A percentile compares a stretch with the other conserved stretches of the same genome.
Conservation (phyloP, 1,140 invertebrate species). For the Brachionus rotundiformis region DNA sequence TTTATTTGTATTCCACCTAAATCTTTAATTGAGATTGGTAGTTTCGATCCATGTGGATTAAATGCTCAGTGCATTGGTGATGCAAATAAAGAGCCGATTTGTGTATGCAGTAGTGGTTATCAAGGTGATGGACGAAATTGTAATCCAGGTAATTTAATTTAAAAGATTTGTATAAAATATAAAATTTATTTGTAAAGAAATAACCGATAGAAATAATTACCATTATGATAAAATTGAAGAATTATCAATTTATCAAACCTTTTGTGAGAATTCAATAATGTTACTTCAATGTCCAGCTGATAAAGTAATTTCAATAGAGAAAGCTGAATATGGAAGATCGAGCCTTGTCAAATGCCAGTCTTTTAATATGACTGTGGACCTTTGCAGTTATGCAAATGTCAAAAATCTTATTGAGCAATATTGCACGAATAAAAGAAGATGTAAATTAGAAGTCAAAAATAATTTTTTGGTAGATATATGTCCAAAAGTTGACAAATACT, state of each 20-base stretch:
- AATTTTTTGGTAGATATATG: not conserved
- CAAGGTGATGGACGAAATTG: conserved; percentile 27
- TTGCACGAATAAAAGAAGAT: conserved; percentile 10
- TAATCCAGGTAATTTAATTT: not conserved
- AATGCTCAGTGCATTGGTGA: conserved; percentile 27
- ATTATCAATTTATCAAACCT: not conserved
- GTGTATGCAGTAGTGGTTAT: conserved; percentile 1
- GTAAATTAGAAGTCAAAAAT: not conserved
- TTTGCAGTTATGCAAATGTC: not conserved
- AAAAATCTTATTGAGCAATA: not conserved
- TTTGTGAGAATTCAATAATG: not conserved
- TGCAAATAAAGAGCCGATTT: not conserved
- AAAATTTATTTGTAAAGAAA: not conserved
- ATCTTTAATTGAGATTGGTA: not conserved
- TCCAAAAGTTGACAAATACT: not conserved
- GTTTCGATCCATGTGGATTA: not conserved
- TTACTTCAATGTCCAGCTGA: not conserved
- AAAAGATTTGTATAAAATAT: not conserved
- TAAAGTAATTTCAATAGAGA: not conserved
- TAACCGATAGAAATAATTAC: too few relatives aligned
- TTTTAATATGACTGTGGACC: not conserved
- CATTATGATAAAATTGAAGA: not conserved
- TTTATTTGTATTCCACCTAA: not conserved
- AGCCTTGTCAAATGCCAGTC: not conserved
- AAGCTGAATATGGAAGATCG: not conserved